A percentile compares a stretch with the other conserved stretches of the same genome.
These are phyloP conservation scores for Crenuchus spilurus DNA, from an alignment of 2,797 vertebrate genomes.

Conservation along the genomic window DNA sequence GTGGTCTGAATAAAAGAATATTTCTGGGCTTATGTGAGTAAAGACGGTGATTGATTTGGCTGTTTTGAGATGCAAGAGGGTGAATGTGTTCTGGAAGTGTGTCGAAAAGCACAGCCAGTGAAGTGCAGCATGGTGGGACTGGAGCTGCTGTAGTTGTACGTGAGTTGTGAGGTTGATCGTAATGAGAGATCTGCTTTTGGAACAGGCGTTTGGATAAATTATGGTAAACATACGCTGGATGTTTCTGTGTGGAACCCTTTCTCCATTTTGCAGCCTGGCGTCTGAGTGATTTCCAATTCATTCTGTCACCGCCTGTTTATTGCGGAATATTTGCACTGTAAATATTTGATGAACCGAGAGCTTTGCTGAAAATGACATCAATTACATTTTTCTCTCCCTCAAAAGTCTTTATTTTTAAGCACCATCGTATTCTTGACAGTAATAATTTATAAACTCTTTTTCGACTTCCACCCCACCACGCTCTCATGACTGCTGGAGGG, in stretches of 20 bases:
- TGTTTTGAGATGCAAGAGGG: too few species aligned
- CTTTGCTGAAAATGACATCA: constrained; percentile 39
- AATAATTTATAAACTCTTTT: constrained; percentile 51
- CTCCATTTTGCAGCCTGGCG: background rate
- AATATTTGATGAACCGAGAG: constrained; percentile 50
- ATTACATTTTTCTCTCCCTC: constrained; percentile 29
- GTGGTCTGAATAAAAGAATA: too few species aligned
- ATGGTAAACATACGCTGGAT: background rate
- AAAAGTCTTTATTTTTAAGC: constrained; percentile 3
- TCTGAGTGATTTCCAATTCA: constrained; percentile 30
- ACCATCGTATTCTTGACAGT: constrained; percentile 41
- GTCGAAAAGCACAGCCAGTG: too few species aligned
- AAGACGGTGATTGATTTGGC: too few species aligned
- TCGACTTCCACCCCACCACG: background rate
- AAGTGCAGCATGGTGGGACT: background rate
- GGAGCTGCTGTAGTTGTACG: background rate
- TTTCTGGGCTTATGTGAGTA: too few species aligned
- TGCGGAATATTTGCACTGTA: constrained; percentile 31
- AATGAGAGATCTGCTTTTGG: background rate
- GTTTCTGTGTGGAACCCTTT: constrained; percentile 9
- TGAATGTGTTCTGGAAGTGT: too few species aligned
- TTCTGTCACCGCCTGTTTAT: constrained; percentile 22
- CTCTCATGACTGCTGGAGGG: constrained; percentile 20
- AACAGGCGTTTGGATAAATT: background rate
- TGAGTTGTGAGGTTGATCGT: background rate